Conservation (phyloP, 1,140 invertebrate genomes). For the Drosophila melanogaster region Release_6_plus_ISO1_MT NT_033777.3:5948501-5949000, state of each 20-base stretch:
- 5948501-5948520: conserved; percentile 24
- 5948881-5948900: conserved; percentile 41
- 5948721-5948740: conserved; percentile 67
- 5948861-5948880: conserved; percentile 22
- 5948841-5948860: conserved; percentile 26
- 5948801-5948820: conserved; percentile 30
- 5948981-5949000: conserved; percentile 78
- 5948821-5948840: conserved; percentile 39
- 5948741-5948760: conserved; percentile 73
- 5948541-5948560: conserved; percentile 44
- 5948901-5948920: conserved; percentile 20
- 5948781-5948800: conserved; percentile 36
- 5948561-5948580: conserved; percentile 78
- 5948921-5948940: conserved; percentile 43
- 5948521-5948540: conserved; percentile 35
- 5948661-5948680: conserved; percentile 79
- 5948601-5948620: conserved; percentile 39
- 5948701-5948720: conserved; percentile 8
- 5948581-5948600: conserved; percentile 64
- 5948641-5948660: conserved; percentile 68
- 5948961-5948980: conserved; percentile 67
- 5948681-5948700: conserved; percentile 41
- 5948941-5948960: conserved; percentile 46
- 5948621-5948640: conserved; percentile 24
- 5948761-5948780: conserved; percentile 44